Evolutionary conservation across 1,140 invertebrate species (phyloP).

Genomic region (Steinernema feltiae): DNA sequence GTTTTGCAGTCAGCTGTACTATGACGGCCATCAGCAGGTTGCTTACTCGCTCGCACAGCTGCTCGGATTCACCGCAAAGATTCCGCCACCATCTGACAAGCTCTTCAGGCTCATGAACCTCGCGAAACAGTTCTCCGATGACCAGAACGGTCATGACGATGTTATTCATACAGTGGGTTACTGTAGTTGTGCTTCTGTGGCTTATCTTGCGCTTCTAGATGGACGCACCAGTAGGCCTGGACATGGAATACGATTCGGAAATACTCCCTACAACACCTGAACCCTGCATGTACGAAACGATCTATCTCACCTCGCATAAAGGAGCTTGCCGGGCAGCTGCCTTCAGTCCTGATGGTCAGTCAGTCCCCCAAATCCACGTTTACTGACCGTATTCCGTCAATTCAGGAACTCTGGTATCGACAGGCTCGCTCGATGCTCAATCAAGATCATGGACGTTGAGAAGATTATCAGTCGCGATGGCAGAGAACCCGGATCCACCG

Average conservation of each 20-base stretch:
- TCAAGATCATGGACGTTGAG: conserved; percentile 95
- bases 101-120: conserved; percentile 75
- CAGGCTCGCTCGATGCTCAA: conserved; percentile 95
- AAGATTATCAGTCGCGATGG: conserved; percentile 75
- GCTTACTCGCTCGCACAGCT: conserved; percentile 74
- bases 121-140: conserved; percentile 78
- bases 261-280: conserved; percentile 70
- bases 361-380: conserved; percentile 15
- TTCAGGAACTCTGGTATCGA: conserved; percentile 81
- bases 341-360: conserved; percentile 76
- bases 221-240: conserved; percentile 63
- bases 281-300: conserved; percentile 90
- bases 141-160: conserved; percentile 47
- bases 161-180: conserved; percentile 14
- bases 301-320: conserved; percentile 97
- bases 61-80: conserved; percentile 71
- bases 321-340: conserved; percentile 86
- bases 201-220: conserved; percentile 8
- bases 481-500: conserved; percentile 36
- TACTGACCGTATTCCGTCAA: conserved; percentile 16
- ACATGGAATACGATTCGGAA: conserved; percentile 90
- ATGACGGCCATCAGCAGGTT: conserved; percentile 82
- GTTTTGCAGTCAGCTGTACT: conserved; percentile 66
- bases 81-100: conserved; percentile 88
- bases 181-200: neutral